Conservation (phyloP, 2,113 vertebrate genomes). For the Sinosuthora webbiana region DNA sequence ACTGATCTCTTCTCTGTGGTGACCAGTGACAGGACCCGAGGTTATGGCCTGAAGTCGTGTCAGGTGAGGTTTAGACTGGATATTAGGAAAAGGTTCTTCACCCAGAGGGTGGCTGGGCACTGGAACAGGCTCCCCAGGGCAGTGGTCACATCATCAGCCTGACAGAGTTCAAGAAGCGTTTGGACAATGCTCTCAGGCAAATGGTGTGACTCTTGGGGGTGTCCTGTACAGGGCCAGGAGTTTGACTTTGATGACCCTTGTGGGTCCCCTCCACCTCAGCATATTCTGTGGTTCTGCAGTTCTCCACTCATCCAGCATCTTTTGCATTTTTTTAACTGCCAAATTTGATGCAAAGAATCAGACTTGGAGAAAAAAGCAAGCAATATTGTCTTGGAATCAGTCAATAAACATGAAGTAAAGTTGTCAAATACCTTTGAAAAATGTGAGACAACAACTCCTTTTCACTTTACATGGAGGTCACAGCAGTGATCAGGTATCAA, state of each 20-base stretch:
- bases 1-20: not conserved
- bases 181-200: not conserved
- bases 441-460: not conserved
- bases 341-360: not conserved
- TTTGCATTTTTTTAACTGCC: not conserved
- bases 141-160: not conserved
- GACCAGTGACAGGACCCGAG: rapidly evolving
- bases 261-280: not conserved
- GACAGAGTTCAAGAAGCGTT: not conserved
- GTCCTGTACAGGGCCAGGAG: not conserved
- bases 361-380: not conserved
- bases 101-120: not conserved
- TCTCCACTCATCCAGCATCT: not conserved
- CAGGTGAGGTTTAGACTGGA: not conserved
- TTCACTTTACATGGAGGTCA: not conserved
- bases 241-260: not conserved
- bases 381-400: not conserved
- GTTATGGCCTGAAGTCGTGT: not conserved
- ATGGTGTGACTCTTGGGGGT: not conserved
- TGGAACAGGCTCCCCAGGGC: not conserved
- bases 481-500: not conserved
- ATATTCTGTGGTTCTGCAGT: not conserved
- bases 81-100: rapidly evolving
- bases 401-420: not conserved
- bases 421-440: not conserved